Percentiles rank a stretch among this genome's conserved stretches.
These are phyloP conservation scores for Hemicrepidius hirtus DNA, from an alignment of 2,888 invertebrate genomes.

Conservation along the genomic window DNA sequence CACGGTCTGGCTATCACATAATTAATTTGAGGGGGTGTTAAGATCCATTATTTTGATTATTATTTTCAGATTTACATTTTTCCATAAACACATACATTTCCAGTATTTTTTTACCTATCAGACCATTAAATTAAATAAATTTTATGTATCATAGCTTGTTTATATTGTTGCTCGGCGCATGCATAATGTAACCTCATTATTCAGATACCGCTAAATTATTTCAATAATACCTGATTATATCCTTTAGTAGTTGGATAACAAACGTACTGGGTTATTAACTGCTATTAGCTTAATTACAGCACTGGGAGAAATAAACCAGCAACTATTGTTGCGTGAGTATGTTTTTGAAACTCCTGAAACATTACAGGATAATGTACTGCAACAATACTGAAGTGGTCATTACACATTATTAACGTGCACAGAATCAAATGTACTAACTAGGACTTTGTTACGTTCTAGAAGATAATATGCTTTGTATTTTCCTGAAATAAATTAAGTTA, in stretches of 20 bases:
- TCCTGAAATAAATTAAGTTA: too few relatives aligned
- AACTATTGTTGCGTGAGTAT: constrained; percentile 7
- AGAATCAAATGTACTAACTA: constrained; percentile 2
- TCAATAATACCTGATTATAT: constrained; percentile 12
- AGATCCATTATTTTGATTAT: too few relatives aligned
- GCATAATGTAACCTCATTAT: too few relatives aligned
- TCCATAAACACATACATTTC: too few relatives aligned
- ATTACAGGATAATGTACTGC: constrained; percentile 14
- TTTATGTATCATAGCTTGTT: too few relatives aligned
- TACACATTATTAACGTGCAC: constrained; percentile 3
- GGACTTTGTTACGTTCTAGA: neutral
- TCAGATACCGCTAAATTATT: neutral
- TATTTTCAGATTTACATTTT: too few relatives aligned
- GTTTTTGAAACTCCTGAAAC: constrained; percentile 7
- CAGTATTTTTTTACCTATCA: too few relatives aligned
- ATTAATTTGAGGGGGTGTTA: too few relatives aligned
- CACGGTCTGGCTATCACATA: too few relatives aligned
- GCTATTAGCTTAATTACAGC: constrained; percentile 14
- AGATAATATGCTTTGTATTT: too few relatives aligned
- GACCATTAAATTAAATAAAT: too few relatives aligned
- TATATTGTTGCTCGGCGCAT: too few relatives aligned
- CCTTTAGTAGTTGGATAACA: constrained; percentile 5
- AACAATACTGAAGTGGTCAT: neutral
- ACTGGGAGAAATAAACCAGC: constrained; percentile 12
- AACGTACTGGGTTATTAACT: constrained; percentile 18